A percentile compares a stretch with the other conserved stretches of the same genome.
Conservation (phyloP, 2,113 vertebrate genomes). For the Cyanoramphus novaezelandiae region DNA sequence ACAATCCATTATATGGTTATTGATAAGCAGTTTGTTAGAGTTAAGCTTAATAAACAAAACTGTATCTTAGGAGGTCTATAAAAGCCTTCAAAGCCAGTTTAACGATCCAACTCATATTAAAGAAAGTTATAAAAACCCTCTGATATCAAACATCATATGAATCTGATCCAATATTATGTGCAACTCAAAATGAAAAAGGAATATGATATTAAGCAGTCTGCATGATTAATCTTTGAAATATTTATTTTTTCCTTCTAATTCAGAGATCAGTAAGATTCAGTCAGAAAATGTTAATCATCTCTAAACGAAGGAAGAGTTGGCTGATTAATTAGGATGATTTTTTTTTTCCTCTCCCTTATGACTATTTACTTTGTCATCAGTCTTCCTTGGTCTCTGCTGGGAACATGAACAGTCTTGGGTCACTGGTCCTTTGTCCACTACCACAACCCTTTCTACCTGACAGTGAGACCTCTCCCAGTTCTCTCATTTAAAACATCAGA, state of each 20-base stretch:
- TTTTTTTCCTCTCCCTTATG: neutral
- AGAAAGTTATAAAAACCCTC: neutral
- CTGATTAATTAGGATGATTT: neutral
- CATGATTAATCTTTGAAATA: neutral
- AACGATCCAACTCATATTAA: neutral
- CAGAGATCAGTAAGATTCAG: neutral
- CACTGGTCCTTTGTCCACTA: neutral
- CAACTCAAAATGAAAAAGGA: neutral
- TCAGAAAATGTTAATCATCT: neutral
- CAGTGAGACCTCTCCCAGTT: neutral
- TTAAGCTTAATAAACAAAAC: neutral
- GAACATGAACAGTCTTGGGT: neutral
- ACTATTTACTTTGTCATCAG: neutral
- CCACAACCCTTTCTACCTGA: neutral
- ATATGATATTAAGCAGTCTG: neutral
- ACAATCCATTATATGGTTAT: neutral
- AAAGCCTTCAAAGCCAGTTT: neutral
- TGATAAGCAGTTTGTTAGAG: neutral
- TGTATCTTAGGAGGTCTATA: neutral
- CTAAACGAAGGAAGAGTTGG: neutral
- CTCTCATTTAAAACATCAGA: neutral
- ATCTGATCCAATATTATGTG: neutral
- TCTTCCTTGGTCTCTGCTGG: neutral
- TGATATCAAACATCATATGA: neutral
- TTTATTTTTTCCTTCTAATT: neutral